Evolutionary conservation across 30 jellyfish, hydroid and myxozoan species (phyloP).

Genomic region (Catostylus mosaicus): DNA sequence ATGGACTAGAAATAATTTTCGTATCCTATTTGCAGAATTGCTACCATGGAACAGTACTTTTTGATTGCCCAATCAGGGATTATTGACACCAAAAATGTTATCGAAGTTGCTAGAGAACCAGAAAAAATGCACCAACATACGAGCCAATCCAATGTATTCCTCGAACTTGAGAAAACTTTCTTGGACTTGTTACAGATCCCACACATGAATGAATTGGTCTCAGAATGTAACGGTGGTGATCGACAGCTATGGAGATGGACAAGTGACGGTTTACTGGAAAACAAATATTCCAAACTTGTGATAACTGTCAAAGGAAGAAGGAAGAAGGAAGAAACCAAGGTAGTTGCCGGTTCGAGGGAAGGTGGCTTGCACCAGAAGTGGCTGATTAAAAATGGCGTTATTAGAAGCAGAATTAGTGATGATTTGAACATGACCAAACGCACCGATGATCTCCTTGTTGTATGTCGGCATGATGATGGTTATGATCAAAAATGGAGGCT

Average conservation of each 20-base stretch:
- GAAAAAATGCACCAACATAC: neutral
- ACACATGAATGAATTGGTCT: no score
- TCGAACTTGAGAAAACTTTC: no score
- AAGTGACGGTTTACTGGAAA: constrained; percentile 16
- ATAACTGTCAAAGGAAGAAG: neutral
- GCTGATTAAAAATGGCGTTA: constrained; percentile 11
- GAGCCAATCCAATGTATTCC: no score
- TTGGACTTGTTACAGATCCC: no score
- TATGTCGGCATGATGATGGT: neutral
- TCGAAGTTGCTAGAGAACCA: neutral
- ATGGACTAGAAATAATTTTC: no score
- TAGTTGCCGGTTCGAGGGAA: neutral
- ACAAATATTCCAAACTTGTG: constrained; percentile 6
- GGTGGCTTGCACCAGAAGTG: constrained; percentile 2
- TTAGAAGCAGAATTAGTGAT: constrained; percentile 5
- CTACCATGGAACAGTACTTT: neutral
- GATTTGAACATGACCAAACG: neutral
- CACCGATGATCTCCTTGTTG: neutral
- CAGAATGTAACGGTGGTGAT: constrained; percentile 8
- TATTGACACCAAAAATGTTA: neutral
- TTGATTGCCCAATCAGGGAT: neutral
- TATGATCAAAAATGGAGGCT: neutral
- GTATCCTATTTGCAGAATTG: neutral
- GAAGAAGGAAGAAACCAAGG: constrained; percentile 3
- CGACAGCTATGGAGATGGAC: constrained; percentile 45